phyloP scores from a whole-genome alignment of 1,140 invertebrate genomes.

The Mesaphorura yosii region DNA sequence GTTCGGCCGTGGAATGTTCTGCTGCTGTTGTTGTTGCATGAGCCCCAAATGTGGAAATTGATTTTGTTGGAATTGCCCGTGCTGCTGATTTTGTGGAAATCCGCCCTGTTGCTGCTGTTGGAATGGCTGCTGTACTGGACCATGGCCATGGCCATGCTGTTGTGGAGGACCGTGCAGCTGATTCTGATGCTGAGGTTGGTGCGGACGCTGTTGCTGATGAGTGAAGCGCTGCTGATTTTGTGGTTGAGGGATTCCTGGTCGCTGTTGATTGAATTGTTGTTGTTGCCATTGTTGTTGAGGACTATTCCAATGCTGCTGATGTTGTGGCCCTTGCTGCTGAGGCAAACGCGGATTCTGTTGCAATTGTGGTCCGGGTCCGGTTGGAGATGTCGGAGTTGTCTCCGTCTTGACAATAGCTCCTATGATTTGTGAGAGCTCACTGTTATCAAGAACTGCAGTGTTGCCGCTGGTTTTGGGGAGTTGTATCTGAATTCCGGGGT shows the following conservation, averaged over 20 bases:
- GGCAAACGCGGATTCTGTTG: not conserved
- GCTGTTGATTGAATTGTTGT: slow-evolving; percentile 2
- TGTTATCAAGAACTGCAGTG: not conserved
- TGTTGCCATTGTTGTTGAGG: not conserved
- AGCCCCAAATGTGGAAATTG: slow-evolving; percentile 6
- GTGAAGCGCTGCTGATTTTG: too few relatives aligned
- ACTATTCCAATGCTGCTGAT: slow-evolving; percentile 11
- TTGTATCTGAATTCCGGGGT: slow-evolving; percentile 4
- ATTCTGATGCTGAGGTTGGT: not conserved
- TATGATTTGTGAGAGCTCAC: not conserved
- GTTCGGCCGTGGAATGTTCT: not conserved
- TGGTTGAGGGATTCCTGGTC: slow-evolving; percentile 4
- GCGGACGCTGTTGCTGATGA: not conserved
- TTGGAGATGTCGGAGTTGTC: not conserved
- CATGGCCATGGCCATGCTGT: not conserved
- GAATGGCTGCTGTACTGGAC: not conserved
- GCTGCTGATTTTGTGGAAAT: not conserved
- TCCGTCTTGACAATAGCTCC: slow-evolving; percentile 9
- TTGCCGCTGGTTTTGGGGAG: too few relatives aligned
- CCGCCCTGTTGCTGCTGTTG: slow-evolving; percentile 6
- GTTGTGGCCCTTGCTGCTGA: slow-evolving; percentile 3
- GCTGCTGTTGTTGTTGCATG: not conserved
- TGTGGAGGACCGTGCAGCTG: not conserved
- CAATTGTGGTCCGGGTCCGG: not conserved
- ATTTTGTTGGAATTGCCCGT: slow-evolving; percentile 6